phyloP scores from a whole-genome alignment of 2,888 invertebrate species.

The Resseliella maxima region DNA sequence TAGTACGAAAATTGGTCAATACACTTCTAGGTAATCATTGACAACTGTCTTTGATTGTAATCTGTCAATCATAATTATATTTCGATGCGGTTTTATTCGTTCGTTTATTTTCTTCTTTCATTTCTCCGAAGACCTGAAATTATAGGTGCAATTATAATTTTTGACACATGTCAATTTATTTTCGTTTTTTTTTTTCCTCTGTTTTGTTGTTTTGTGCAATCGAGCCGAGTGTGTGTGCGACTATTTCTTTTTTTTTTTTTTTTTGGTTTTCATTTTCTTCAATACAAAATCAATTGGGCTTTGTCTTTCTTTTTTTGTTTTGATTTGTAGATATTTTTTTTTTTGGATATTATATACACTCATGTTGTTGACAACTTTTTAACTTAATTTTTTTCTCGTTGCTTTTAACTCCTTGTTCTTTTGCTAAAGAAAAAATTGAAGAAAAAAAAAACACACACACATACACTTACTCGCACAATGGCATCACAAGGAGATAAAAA shows the following conservation, averaged over 20 bases:
- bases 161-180: constrained; percentile 54
- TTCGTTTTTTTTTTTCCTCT: too few relatives aligned
- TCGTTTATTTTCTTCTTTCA: not conserved
- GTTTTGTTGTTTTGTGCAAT: constrained; percentile 35
- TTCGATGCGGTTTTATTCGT: not conserved
- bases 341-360: not conserved
- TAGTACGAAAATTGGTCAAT: not conserved
- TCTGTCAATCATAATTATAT: constrained; percentile 46
- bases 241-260: not conserved
- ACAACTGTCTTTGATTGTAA: constrained; percentile 41
- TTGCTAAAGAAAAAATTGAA: not conserved
- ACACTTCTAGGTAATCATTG: constrained; percentile 4
- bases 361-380: constrained; percentile 35
- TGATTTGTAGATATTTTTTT: constrained; percentile 42
- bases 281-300: not conserved
- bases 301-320: constrained; percentile 9
- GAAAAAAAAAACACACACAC: not conserved
- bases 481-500: not conserved
- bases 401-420: not conserved
- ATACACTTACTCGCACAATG: too few relatives aligned
- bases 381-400: constrained; percentile 10
- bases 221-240: not conserved
- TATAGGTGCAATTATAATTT: constrained; percentile 46
- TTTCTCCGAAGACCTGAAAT: not conserved
- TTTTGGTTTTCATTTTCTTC: not conserved